Conservation (phyloP, 1,140 invertebrate genomes). For the Papilio dardanus region DNA sequence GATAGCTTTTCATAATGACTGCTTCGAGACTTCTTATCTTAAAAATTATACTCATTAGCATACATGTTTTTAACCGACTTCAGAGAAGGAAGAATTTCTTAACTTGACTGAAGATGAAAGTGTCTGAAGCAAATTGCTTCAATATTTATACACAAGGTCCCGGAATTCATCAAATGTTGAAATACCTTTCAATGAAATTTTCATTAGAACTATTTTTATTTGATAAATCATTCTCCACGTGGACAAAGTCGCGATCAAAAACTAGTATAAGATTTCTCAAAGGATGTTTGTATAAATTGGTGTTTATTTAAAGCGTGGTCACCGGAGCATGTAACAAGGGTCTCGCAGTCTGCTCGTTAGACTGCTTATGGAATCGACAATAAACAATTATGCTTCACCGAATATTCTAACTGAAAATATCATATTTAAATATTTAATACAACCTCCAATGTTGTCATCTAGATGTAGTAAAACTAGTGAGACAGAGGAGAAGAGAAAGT, state of each 20-base stretch:
- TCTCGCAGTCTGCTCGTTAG: slow-evolving; percentile 28
- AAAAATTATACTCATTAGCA: neutral
- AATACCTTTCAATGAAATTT: no score
- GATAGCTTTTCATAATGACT: neutral
- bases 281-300: slow-evolving; percentile 12
- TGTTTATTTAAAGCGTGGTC: slow-evolving; percentile 32
- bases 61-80: neutral
- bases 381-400: neutral
- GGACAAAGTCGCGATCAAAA: neutral
- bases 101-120: no score
- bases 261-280: neutral
- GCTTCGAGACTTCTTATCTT: neutral
- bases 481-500: no score
- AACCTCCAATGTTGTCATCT: neutral
- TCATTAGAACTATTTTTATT: neutral
- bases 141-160: neutral
- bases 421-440: slow-evolving; percentile 12
- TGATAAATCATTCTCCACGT: neutral
- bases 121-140: no score
- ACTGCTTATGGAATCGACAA: slow-evolving; percentile 30
- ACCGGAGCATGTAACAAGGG: slow-evolving; percentile 37
- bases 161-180: no score
- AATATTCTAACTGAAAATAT: slow-evolving; percentile 20
- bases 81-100: neutral
- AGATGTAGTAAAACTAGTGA: no score